A percentile compares a stretch with the other conserved stretches of the same genome.
Evolutionary conservation across 2,888 invertebrate species (phyloP).

Genomic region (Zygaena filipendulae): DNA sequence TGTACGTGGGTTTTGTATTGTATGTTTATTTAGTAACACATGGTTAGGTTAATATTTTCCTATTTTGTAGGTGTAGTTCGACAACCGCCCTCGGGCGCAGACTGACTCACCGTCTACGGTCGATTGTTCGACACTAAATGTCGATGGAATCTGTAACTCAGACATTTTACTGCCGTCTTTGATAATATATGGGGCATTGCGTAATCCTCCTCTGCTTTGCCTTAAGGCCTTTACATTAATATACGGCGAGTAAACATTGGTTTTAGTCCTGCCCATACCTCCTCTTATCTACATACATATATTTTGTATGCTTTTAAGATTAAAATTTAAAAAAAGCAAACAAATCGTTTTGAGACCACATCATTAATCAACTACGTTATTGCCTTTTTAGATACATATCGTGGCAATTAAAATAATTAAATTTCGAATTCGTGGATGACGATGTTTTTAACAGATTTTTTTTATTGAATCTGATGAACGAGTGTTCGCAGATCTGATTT

Average conservation of each 20-base stretch:
- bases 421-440: too few species aligned
- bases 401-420: too few species aligned
- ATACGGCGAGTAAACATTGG: neutral
- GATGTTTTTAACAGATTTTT: too few species aligned
- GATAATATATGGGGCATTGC: constrained; percentile 61
- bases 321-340: too few species aligned
- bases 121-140: constrained; percentile 60
- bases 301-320: constrained; percentile 2
- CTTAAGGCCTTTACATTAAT: constrained; percentile 20
- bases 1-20: too few species aligned
- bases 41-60: constrained; percentile 1
- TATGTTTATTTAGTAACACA: too few species aligned
- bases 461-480: too few species aligned
- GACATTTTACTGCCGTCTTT: constrained; percentile 51
- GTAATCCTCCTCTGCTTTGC: constrained; percentile 43
- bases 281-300: neutral
- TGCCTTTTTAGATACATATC: too few species aligned
- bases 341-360: too few species aligned
- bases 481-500: too few species aligned
- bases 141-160: constrained; percentile 62
- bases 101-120: constrained; percentile 50
- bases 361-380: too few species aligned
- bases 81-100: constrained; percentile 40
- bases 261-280: too few species aligned
- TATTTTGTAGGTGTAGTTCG: constrained; percentile 47